Conservation (phyloP, 1,140 invertebrate species). For the Brachionus sp. region DNA sequence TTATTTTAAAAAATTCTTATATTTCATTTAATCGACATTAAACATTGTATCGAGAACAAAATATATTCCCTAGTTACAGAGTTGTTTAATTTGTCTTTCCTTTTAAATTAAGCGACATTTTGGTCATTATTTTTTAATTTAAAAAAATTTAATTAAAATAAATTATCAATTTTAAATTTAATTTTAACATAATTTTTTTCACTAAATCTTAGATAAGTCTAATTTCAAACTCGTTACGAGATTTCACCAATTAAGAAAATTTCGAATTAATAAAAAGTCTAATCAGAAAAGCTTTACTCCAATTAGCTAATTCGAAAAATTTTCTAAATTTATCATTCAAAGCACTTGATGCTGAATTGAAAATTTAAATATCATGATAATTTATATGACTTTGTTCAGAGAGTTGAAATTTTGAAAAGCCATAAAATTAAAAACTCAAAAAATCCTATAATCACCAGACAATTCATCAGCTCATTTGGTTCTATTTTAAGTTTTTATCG, state of each 20-base stretch:
- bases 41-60: neutral
- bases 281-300: neutral
- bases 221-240: too few species aligned
- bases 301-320: neutral
- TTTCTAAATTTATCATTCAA: neutral
- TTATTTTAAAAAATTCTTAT: neutral
- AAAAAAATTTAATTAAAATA: too few species aligned
- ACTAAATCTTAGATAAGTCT: too few species aligned
- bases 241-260: neutral
- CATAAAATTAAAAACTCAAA: neutral
- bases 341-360: neutral
- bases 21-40: neutral
- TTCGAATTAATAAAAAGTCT: neutral
- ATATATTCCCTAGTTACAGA: neutral
- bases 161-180: too few species aligned
- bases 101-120: neutral
- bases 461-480: neutral
- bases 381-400: neutral
- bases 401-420: neutral
- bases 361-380: constrained; percentile 1
- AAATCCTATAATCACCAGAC: neutral
- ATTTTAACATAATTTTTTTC: too few species aligned
- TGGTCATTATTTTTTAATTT: neutral
- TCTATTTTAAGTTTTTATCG: neutral
- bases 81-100: neutral